Conservation (phyloP, 2,113 vertebrate species). For the Sterna hirundo region DNA sequence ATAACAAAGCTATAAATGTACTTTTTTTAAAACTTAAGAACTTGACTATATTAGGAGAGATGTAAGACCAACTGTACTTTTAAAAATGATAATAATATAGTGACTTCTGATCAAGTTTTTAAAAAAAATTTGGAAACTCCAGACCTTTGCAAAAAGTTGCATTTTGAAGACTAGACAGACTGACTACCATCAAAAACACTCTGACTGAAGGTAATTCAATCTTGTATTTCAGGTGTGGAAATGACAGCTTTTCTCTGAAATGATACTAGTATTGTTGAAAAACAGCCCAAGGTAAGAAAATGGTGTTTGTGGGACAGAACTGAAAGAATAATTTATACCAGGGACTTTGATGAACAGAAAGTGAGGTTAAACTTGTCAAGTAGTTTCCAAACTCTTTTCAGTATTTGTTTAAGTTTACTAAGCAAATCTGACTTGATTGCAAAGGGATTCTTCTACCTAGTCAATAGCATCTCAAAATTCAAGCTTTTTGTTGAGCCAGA, state of each 20-base stretch:
- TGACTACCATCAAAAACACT: background rate
- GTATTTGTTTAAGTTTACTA: background rate
- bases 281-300: background rate
- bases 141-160: background rate
- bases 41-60: background rate
- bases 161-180: background rate
- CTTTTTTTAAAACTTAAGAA: background rate
- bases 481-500: background rate
- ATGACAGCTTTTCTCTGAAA: background rate
- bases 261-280: background rate
- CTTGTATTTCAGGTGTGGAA: background rate
- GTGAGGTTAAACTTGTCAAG: background rate
- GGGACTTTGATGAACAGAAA: background rate
- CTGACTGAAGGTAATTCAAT: background rate
- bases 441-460: background rate
- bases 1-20: background rate
- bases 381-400: background rate
- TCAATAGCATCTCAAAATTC: background rate
- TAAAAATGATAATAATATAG: background rate
- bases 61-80: background rate
- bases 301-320: background rate
- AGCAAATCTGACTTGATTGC: background rate
- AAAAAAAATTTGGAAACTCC: background rate
- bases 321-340: background rate
- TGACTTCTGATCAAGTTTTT: background rate